phyloP scores from a whole-genome alignment of 2,797 vertebrate species.

The Enteromius treurensis region DNA sequence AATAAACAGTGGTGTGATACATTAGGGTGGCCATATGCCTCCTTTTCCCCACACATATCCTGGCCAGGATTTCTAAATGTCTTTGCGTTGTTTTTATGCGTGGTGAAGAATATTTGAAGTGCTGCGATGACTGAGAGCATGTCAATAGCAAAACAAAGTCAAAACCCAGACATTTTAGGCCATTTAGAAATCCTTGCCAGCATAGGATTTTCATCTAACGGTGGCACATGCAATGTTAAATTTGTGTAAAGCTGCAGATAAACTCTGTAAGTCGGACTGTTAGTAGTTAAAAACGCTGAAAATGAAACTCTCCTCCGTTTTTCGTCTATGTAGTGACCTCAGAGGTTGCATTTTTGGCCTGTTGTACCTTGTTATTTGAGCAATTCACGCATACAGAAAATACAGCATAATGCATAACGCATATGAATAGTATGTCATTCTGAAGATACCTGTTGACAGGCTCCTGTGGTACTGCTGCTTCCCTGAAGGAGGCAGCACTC shows the following conservation, averaged over 20 bases:
- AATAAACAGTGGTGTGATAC: background rate
- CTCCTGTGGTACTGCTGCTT: conserved; percentile 31
- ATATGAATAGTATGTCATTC: background rate
- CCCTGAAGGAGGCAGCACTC: conserved; percentile 69
- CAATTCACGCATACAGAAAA: background rate
- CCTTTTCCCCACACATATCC: background rate
- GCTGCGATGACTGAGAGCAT: background rate
- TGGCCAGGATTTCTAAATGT: background rate
- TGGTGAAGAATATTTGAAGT: background rate
- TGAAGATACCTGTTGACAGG: conserved; percentile 8
- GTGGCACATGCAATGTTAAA: background rate
- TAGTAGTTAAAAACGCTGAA: background rate
- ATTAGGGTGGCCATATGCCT: background rate
- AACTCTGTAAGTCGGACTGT: background rate
- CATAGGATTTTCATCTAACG: background rate
- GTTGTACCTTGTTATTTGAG: background rate
- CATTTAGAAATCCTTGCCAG: background rate
- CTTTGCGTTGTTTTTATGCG: background rate
- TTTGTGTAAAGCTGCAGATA: background rate
- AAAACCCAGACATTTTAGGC: background rate
- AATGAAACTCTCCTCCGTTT: background rate
- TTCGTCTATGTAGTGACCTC: background rate
- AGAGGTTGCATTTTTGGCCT: background rate
- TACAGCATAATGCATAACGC: background rate
- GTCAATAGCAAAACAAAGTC: background rate